Evolutionary conservation across 2,888 invertebrate species (phyloP).

Genomic region (Orthonevra nobilis): DNA sequence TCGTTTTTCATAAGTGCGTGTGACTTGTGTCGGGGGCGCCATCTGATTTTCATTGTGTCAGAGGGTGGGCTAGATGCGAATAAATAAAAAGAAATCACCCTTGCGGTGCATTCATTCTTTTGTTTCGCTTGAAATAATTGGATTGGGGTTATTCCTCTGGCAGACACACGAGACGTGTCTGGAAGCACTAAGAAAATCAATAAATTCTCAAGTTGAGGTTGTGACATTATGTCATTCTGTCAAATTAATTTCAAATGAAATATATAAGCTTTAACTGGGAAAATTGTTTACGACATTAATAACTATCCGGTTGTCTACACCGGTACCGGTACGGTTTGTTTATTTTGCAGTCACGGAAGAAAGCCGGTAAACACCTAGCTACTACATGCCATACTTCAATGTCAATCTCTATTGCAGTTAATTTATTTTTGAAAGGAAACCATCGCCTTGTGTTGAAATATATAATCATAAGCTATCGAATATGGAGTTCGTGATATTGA

Average conservation of each 20-base stretch:
- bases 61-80: constrained; percentile 14
- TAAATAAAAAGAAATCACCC: constrained; percentile 21
- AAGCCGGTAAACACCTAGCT: background rate
- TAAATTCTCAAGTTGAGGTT: constrained; percentile 5
- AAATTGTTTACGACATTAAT: background rate
- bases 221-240: constrained; percentile 14
- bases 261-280: background rate
- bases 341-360: background rate
- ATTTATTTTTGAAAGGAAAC: too few relatives aligned
- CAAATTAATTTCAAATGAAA: constrained; percentile 8
- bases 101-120: constrained; percentile 35
- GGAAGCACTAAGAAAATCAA: constrained; percentile 12
- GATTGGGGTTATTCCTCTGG: constrained; percentile 22
- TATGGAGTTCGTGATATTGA: too few relatives aligned
- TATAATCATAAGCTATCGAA: too few relatives aligned
- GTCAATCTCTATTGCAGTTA: background rate
- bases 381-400: constrained; percentile 1
- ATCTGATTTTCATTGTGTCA: constrained; percentile 41
- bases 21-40: constrained; percentile 35
- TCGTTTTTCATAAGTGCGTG: constrained; percentile 36
- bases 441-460: too few relatives aligned
- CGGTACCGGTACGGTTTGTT: background rate
- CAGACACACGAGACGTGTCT: constrained; percentile 39
- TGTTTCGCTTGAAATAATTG: constrained; percentile 8
- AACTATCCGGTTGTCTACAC: background rate